Evolutionary conservation across 2,113 vertebrate species (phyloP), one percentile per base, ranked within the genome.

Genomic region (Halcyon malimbica): DNA sequence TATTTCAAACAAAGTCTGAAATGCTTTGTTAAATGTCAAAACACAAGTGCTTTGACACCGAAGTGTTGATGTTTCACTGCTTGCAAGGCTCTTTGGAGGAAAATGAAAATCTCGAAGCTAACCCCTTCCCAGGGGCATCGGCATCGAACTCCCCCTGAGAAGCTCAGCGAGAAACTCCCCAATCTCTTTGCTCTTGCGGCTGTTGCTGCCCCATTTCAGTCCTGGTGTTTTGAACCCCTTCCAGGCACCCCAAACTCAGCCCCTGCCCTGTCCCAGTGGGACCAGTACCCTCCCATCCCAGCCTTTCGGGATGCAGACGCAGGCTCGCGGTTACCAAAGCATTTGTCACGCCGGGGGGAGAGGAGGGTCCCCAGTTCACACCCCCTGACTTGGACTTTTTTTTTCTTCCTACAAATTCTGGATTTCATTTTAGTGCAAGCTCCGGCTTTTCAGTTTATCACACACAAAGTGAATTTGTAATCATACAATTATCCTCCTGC

Each of bases 401-500:
- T 16, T 17, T 25, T 8, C 4, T 67, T 11, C 18, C 15, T 62
- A 16, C 15, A 65, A 51, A 87, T 79, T 21, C 73, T 51, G 25
- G 41, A 7, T 90, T 92, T 87, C 54, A 4, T 44, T 74, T 77
- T n/a, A 64, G 33, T 1, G 0, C 68, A 41, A 25, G 70, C 81
- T 82, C 71, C 2, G 6, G 14, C 87, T 91, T 74, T 75, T 51
- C 54, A 8, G 86, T 53, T 75, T 93, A 77, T 83, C 44, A 21
- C 7, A 5, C 65, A 83, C 87, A 67, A 19, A 93, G 87, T 74
- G 94, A 89, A 96, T 94, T 93, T 93, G 92, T 96, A 91, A 94
- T 94, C 97, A 85, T 16, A 90, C 95, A 90, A 93, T 96, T 95
- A 93, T 93, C 81, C 87, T 91, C 70, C 92, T 76, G 91, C 91